Percentiles rank a stretch among this genome's conserved stretches.
These are phyloP conservation scores for Zaprionus capensis DNA, from an alignment of 1,140 invertebrate species.

Conservation along the genomic window DNA sequence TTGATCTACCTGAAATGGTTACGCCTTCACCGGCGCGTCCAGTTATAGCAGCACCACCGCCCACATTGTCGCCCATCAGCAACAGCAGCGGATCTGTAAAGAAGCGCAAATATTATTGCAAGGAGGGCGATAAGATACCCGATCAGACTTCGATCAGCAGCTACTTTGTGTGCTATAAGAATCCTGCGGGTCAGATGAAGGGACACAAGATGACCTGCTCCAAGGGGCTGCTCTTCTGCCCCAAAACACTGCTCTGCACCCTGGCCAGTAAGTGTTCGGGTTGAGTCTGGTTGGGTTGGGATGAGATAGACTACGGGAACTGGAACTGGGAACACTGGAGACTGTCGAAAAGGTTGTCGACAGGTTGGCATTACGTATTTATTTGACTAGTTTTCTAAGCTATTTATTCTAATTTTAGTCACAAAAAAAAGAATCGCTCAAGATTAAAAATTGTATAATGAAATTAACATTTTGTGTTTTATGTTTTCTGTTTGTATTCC, in stretches of 20 bases:
- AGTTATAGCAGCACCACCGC: slow-evolving; percentile 9
- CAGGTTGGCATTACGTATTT: slow-evolving; percentile 23
- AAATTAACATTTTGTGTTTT: slow-evolving; percentile 1
- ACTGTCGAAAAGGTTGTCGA: not conserved
- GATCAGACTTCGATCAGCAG: slow-evolving; percentile 79
- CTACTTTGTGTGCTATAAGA: slow-evolving; percentile 84
- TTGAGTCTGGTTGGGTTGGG: slow-evolving; percentile 14
- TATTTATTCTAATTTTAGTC: slow-evolving; percentile 73
- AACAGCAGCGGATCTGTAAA: slow-evolving; percentile 36
- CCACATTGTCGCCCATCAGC: slow-evolving; percentile 20
- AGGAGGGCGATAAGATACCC: slow-evolving; percentile 80
- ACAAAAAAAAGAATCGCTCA: not conserved
- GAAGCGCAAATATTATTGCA: slow-evolving; percentile 80
- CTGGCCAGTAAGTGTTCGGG: slow-evolving; percentile 70
- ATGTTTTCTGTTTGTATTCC: not conserved
- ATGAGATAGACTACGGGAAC: not conserved
- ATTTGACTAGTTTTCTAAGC: slow-evolving; percentile 53
- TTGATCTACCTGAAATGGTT: slow-evolving; percentile 44
- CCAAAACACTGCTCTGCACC: slow-evolving; percentile 73
- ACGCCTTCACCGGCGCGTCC: slow-evolving; percentile 3
- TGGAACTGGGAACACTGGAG: not conserved
- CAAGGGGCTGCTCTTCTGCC: slow-evolving; percentile 76
- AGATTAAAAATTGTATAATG: slow-evolving; percentile 1
- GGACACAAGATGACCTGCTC: slow-evolving; percentile 83
- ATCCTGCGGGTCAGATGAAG: slow-evolving; percentile 73